Conservation (phyloP, 53 echinoderm and acorn worm species). For the Stichopus horrens region DNA sequence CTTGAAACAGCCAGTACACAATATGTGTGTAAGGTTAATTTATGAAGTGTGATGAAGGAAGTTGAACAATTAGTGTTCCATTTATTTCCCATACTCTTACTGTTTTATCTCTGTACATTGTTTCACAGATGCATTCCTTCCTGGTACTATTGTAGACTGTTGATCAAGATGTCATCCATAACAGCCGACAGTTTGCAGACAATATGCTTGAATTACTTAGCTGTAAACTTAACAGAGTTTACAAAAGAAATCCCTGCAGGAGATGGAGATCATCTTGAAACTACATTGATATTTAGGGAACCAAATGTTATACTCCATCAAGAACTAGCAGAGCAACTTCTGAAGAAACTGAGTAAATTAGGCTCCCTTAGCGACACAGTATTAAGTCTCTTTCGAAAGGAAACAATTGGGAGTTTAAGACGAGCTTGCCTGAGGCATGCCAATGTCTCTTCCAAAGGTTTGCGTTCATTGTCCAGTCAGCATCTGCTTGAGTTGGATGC, state of each 20-base stretch:
- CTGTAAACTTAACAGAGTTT: conserved; percentile 69
- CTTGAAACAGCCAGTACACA: too few species aligned
- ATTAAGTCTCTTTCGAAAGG: conserved; percentile 80
- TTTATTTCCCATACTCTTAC: too few species aligned
- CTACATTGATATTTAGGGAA: conserved; percentile 69
- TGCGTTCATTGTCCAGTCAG: conserved; percentile 82
- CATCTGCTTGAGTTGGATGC: conserved; percentile 86
- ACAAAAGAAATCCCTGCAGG: conserved; percentile 59
- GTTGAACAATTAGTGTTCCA: too few species aligned
- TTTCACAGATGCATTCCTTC: not conserved
- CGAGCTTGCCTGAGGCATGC: conserved; percentile 75
- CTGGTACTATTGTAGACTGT: not conserved
- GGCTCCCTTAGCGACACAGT: conserved; percentile 66
- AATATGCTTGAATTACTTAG: conserved; percentile 82
- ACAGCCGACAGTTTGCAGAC: conserved; percentile 75
- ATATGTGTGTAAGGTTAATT: too few species aligned
- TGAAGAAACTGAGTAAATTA: conserved; percentile 64
- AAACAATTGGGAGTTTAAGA: conserved; percentile 64
- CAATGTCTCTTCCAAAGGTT: conserved; percentile 69
- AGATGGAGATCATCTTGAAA: conserved; percentile 71
- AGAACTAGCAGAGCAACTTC: conserved; percentile 74
- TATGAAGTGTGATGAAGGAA: too few species aligned
- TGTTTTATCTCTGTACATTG: too few species aligned
- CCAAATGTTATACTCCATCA: conserved; percentile 73
- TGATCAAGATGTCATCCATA: conserved; percentile 55